Conservation (phyloP, 2,113 vertebrate species). For the Clarias batrachus region DNA sequence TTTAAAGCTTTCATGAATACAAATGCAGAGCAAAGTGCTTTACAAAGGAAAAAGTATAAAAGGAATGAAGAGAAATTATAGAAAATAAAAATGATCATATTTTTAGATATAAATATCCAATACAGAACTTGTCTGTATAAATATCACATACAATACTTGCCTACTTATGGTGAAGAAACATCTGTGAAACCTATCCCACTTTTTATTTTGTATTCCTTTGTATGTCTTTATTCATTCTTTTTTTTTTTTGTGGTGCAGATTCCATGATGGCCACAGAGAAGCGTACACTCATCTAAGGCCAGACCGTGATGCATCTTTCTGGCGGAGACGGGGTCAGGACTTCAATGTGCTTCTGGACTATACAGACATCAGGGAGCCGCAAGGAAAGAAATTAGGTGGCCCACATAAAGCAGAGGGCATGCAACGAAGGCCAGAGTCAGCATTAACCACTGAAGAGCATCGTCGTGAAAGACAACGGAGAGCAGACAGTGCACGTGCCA, state of each 20-base stretch:
- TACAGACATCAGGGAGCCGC: slow-evolving; percentile 70
- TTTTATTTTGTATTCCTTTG: no score
- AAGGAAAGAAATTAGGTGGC: slow-evolving; percentile 60
- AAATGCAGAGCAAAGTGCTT: background rate
- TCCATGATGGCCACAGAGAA: slow-evolving; percentile 74
- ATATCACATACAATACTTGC: no score
- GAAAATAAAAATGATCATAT: background rate
- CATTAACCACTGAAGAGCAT: slow-evolving; percentile 63
- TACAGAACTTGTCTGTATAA: background rate
- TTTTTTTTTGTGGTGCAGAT: slow-evolving; percentile 68
- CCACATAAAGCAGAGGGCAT: slow-evolving; percentile 64
- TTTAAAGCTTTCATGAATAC: background rate
- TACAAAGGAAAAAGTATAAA: background rate
- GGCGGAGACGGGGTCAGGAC: slow-evolving; percentile 88
- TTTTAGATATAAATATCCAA: background rate
- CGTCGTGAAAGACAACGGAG: slow-evolving; percentile 76
- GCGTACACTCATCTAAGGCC: slow-evolving; percentile 73
- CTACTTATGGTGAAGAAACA: background rate
- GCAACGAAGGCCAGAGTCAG: slow-evolving; percentile 68
- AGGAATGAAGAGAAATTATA: background rate
- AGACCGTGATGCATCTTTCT: slow-evolving; percentile 77
- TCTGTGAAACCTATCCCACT: background rate
- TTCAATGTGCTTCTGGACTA: slow-evolving; percentile 78
- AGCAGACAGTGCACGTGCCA: slow-evolving; percentile 62
- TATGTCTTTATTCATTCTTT: background rate